Base-by-base conservation (phyloP, 2,113 vertebrate genomes). In the Holacanthus passer region DNA sequence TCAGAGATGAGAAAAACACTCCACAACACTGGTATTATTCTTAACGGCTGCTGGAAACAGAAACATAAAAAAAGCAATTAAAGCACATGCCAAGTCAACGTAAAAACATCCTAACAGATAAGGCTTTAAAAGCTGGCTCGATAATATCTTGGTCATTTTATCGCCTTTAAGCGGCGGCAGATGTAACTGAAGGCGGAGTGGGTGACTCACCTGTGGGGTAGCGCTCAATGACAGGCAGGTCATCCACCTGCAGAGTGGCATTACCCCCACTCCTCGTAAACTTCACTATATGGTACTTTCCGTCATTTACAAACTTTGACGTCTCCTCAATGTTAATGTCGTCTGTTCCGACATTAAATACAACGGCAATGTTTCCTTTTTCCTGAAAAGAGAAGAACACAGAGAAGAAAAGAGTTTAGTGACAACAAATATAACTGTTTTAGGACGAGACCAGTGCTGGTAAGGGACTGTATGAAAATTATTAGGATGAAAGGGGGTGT, bases 211-310 rank as follows among this genome's bases (percentile, higher is more conserved):
- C 98, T 98, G 97, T 97, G 81, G 98, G 98, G 92, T 98, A 99
- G 60, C 98, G 97, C 94, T 99, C 98, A 78, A 99, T 99, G 94
- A 99, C 95, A 1, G 98, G 98, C 95, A 98, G 97, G 96, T 97
- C 98, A 96, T 99, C 98, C 96, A 99, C 97, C 96, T 99, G 98
- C 81, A 99, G 96, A 2, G 98, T 99, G 96, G 98, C 98, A 91
- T 99, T 99, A 94, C 98, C 98, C 59, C 98, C 98, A 89, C 98
- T 99, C 93, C 98, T 94, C 1, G 98, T 99, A 95, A 99, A 99
- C 94, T 97, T 98, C 87, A 99, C 97, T 95, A 99, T 96, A 78
- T 99, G 98, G 96, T 99, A 99, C 93, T 98, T 99, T 82, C 98
- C 98, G 83, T 99, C 98, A 82, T 99, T 99, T 94, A 99, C 98